Base-by-base conservation (phyloP, 1,140 invertebrate species). In the Dinothrombium tinctorium region DNA sequence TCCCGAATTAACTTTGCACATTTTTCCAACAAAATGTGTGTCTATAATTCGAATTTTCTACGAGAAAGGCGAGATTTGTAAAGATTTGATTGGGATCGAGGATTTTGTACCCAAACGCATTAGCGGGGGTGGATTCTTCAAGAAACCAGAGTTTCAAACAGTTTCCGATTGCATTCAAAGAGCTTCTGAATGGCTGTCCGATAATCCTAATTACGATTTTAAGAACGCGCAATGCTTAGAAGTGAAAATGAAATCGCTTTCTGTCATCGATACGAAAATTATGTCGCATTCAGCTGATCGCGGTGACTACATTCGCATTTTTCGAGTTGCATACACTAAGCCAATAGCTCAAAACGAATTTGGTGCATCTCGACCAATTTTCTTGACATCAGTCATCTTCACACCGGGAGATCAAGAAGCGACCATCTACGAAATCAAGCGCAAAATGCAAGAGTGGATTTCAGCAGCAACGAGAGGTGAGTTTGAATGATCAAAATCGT, bases 221-320 rank as follows among this genome's bases (percentile, higher is more conserved):
- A 12, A 37, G 25, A 46, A 46, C 24, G 44, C 40, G 24, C 44
- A 46, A 29, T 46, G 43, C 3, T 23, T 46, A 5, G 44, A 46
- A n/a, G 33, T 46, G 12, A 46, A 46, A 24, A 21, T 25, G 8
- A 39, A 39, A 28, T 3, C 11, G 9, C n/a, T 24, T n/a, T 19
- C 17, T 9, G 9, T 9, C 23, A 14, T 39, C n/a, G 44, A 46
- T 3, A 28, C 44, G 6, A 15, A 42, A 20, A 29, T 12, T 4
- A 36, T 45, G 19, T 32, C 44, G 4, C 41, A 46, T 40, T 15
- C 37, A 20, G 25, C 41, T 19, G 40, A 46, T 12, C 40, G 32
- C 32, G 44, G 44, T 20, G 41, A 46, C 21, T 46, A 43, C 19
- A 29, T 46, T 14, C 40, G 43, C 14, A 43, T 46, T 11, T 39